Base-by-base conservation (phyloP, 2,797 vertebrate species). In the Aulostomus chinensis region DNA sequence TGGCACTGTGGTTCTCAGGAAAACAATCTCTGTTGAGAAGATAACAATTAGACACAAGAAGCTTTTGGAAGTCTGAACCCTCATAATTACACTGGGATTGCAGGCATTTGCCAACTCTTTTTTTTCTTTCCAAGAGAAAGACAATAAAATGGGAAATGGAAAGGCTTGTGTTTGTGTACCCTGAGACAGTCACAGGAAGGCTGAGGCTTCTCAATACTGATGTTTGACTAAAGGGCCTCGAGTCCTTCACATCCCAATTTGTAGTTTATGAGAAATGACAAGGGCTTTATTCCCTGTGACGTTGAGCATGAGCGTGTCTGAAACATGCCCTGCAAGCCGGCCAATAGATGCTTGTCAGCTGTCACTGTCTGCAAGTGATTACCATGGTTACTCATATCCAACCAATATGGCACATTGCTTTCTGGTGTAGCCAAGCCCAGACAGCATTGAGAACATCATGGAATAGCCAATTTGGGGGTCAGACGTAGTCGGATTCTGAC, bases 11-110 rank as follows among this genome's bases (percentile, higher is more conserved):
- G 96, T 94, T 74, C 94, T 94, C 71, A 99, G 91, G 54, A 99
- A 98, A 72, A 99, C 94, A 29, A 98, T 96, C 83, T 99, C 97
- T 99, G 93, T 33, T 82, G 71, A 30, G n/a, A 46, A 69, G 81
- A 50, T 49, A 50, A 25, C 36, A 80, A 69, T 78, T 46, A 83
- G 43, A 60, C n/a, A n/a, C n/a, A n/a, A n/a, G n/a, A n/a, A 28
- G 9, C 18, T 51, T 63, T 56, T 16, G 52, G 24, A 53, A 53
- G 49, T 21, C 25, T 39, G 41, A 74, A 68, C 35, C 43, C 26
- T 66, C 48, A 46, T 67, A 68, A 75, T 73, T 25, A 63, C 30
- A 28, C 21, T 56, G 25, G 32, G 41, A 68, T 57, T 51, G 49
- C 37, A 59, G 26, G 30, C 39, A 6, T 14, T 17, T 50, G 42